Evolutionary conservation across 1,140 invertebrate species (phyloP), one percentile per base, ranked within the genome.

Genomic region (Sycophaga agraensis): DNA sequence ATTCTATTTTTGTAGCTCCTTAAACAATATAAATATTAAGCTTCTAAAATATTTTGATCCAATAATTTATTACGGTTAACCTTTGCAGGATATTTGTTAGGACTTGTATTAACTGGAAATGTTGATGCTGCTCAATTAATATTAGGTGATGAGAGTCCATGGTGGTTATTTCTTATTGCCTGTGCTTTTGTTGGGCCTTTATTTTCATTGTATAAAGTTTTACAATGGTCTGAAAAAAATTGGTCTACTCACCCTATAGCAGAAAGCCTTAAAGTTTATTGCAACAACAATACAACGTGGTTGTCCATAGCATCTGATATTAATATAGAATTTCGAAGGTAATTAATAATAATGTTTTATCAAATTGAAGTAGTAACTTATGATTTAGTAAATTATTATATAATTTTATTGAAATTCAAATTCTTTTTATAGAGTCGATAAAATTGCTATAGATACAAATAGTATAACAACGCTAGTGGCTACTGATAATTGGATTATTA

Each of bases 401-500:
- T 37, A 63, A 66, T 7, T 24, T 24, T 21, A 66, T 66, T 57
- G 6, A 62, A n/a, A 31, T 31, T 59, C 65, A 17, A 63, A 48
- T 48, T 24, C 7, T 64, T 72, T 63, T 83, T 84, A 48, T 73
- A 89, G 89, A 63, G 78, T 89, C 63, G 88, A 92, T 69, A 93
- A 93, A 79, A 86, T 92, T 59, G 85, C 83, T 19, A 86, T 92
- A 59, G 83, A 87, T 49, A 83, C 86, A 46, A 90, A 85, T 73
- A 84, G 86, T 4, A 82, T 91, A 22, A 85, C 83, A 49, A 86
- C 86, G 69, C 80, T 93, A 31, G 84, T 94, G 65, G 89, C 88
- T 5, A 94, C 92, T 1, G 88, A 92, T 69, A 92, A 89, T 66
- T 96, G 93, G 92, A 86, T 96, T n/a, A 86, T 96, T 22, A 93